phyloP scores from a whole-genome alignment of 2,888 invertebrate genomes.

The Dryocosmus kuriphilus region DNA sequence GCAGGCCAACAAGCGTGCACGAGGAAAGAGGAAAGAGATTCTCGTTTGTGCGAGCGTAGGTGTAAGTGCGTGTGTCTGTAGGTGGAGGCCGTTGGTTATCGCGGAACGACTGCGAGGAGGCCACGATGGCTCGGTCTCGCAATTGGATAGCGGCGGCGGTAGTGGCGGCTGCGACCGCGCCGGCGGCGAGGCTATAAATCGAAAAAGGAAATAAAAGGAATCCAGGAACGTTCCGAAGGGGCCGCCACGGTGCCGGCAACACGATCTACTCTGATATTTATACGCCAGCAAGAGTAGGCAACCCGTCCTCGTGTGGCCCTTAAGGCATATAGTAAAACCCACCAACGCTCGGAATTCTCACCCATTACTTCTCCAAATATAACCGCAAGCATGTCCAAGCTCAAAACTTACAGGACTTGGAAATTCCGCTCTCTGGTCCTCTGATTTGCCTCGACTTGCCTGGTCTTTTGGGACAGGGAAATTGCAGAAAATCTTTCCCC shows the following conservation, averaged over 20 bases:
- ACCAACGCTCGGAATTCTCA: conserved; percentile 46
- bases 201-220: conserved; percentile 63
- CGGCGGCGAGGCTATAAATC: conserved; percentile 63
- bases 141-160: conserved; percentile 50
- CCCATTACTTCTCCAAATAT: not conserved
- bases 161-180: conserved; percentile 49
- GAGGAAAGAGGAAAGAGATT: not conserved
- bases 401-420: not conserved
- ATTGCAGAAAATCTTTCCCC: too few species aligned
- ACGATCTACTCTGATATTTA: conserved; percentile 60
- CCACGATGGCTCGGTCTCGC: not conserved
- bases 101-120: conserved; percentile 37
- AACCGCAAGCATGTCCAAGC: not conserved
- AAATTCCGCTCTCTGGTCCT: not conserved
- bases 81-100: conserved; percentile 44
- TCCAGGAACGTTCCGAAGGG: conserved; percentile 49
- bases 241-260: conserved; percentile 50
- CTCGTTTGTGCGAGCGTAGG: not conserved
- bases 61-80: conserved; percentile 8
- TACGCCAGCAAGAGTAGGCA: conserved; percentile 56
- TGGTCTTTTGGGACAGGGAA: too few species aligned
- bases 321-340: conserved; percentile 44
- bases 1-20: not conserved
- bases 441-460: not conserved
- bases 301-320: conserved; percentile 50